Percentiles rank a stretch among this genome's conserved stretches.
These are phyloP conservation scores for Cephalopachus bancanus DNA, from an alignment of 2,797 vertebrate genomes.

Conservation along the genomic window DNA sequence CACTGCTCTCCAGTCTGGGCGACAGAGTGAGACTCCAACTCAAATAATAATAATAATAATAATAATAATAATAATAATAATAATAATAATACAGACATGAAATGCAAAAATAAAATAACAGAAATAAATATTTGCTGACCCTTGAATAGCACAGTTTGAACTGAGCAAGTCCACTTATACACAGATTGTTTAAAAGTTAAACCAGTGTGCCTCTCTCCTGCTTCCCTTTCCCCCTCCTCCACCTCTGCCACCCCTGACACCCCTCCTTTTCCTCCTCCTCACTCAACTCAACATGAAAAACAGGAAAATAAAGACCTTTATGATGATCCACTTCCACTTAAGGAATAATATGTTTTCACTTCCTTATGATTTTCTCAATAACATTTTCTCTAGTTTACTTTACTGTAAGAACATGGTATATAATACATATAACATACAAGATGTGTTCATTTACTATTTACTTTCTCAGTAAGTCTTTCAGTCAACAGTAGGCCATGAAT, in stretches of 20 bases:
- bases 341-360: not conserved
- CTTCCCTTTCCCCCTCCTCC: not conserved
- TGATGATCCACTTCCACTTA: not conserved
- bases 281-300: not conserved
- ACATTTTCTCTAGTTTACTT: not conserved
- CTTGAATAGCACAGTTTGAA: not conserved
- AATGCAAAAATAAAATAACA: not conserved
- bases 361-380: not conserved
- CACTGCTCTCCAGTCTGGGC: no score
- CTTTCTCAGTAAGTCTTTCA: not conserved
- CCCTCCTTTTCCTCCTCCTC: not conserved
- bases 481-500: not conserved
- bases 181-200: not conserved
- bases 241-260: not conserved
- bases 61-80: no score
- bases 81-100: not conserved
- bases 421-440: not conserved
- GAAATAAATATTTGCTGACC: not conserved
- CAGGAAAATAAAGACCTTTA: not conserved
- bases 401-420: not conserved
- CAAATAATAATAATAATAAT: no score
- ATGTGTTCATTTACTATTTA: not conserved
- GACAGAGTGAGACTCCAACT: no score
- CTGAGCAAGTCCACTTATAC: not conserved
- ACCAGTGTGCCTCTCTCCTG: not conserved